phyloP scores from a whole-genome alignment of 2,113 vertebrate species.

The Stigmatopora nigra region DNA sequence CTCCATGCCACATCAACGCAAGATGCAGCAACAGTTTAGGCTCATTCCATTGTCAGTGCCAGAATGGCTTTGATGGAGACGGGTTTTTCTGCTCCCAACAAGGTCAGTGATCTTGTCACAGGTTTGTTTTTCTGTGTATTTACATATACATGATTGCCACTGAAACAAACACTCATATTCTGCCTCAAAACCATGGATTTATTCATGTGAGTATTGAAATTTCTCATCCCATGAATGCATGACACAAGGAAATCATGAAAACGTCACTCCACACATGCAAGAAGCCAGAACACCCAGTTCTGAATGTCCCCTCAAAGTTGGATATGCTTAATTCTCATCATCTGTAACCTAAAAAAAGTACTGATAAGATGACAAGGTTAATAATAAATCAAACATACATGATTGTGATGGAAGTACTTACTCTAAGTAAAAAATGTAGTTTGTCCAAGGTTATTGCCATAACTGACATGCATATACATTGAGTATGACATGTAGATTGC shows the following conservation, averaged over 20 bases:
- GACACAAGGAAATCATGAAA: no score
- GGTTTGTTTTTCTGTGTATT: not conserved
- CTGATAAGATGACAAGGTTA: no score
- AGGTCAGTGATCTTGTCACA: constrained; percentile 52
- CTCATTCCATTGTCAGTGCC: constrained; percentile 83
- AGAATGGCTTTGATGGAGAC: constrained; percentile 71
- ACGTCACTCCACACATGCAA: no score
- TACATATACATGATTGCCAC: not conserved
- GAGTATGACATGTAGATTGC: not conserved
- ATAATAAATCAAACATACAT: not conserved
- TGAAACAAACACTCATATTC: not conserved
- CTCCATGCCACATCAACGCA: constrained; percentile 74
- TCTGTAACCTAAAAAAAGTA: no score
- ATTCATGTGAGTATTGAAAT: not conserved
- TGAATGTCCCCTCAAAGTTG: no score
- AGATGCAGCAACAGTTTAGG: constrained; percentile 74
- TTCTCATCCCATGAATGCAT: no score
- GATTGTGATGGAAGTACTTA: not conserved
- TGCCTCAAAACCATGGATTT: not conserved
- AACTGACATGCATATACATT: not conserved
- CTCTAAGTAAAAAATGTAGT: not conserved
- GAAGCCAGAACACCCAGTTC: no score
- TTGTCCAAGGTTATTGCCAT: not conserved
- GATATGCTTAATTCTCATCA: no score
- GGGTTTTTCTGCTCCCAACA: constrained; percentile 75